Base-by-base conservation (phyloP, 2,888 invertebrate genomes). In the Drosophila putrida region DNA sequence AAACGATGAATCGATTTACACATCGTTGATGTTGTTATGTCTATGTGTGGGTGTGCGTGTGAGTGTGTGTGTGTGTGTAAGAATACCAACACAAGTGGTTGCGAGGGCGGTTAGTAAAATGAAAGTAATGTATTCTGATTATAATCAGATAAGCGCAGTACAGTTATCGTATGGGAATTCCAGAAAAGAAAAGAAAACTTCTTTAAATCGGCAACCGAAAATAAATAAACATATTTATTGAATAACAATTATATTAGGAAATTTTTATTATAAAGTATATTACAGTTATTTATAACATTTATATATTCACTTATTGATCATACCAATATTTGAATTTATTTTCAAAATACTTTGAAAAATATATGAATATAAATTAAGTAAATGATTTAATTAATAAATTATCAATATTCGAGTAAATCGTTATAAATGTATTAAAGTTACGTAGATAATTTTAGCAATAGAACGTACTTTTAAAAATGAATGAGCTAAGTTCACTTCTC, bases 1-100 rank as follows among this genome's bases (percentile, higher is more conserved):
- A 86, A 88, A 79, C 84, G 81, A 74, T 75, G 79, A 89, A 87
- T 89, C 89, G 89, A 87, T 87, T 89, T 84, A 85, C 79, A 87
- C 89, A 87, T 86, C 83, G 82, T 88, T 84, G 41, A 39, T 57
- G 49, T 33, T 35, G 27, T 33, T 65, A 28, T 28, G 28, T 28
- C 4, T 1, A n/a, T 49, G 47, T 58, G 57, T 47, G 31, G 25
- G 31, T 55, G 47, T 55, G 20, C n/a, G 49, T 61, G 50, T 60
- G 41, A 20, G 55, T 41, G 58, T 57, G 43, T 47, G 43, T 31
- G 36, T 55, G 20, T 72, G 53, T 38, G 46, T 38, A 47, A 62
- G 66, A 77, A 60, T 63, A 39, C 44, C 49, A 65, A 63, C 53
- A 53, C 71, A 66, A 63, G 63, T 71, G 67, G 28, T 25, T 46